Evolutionary conservation across 1,140 invertebrate genomes (phyloP), one percentile per base, ranked within the genome.

Genomic region (Drosophila tani): DNA sequence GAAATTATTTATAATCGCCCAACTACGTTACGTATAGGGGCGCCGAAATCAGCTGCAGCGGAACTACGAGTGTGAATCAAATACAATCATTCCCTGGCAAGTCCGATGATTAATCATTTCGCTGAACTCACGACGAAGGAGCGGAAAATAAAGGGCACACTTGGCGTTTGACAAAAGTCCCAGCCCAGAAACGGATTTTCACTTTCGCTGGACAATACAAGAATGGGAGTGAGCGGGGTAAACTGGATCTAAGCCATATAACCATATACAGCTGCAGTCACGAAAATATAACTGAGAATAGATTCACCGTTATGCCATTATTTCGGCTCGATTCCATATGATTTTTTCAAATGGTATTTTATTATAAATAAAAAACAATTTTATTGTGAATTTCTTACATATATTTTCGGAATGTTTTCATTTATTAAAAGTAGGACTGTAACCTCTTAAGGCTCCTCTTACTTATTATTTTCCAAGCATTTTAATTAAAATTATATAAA

Each of bases 61-160:
- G 11, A 67, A 29, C n/a, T 46, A 9, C 7, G 12, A 15, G 6
- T 21, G 5, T 50, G 4, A 29, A 14, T 49, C 19, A 8, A 27
- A 21, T 11, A 6, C 24, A 43, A 38, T 49, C n/a, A 32, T 24
- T 73, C 8, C 21, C 27, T 49, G n/a, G 68, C 21, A 43, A 17
- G 46, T 63, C 17, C 19, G 12, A 47, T 60, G 55, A 86, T 86
- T 82, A 82, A 86, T 86, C 83, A 87, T 73, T 38, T 40, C 35
- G 21, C 35, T 53, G 14, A 62, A 45, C 38, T 43, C 65, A 15
- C 11, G 15, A 56, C 49, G 41, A 67, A 47, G 56, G 55, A 15
- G 40, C 14, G 19, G 46, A 51, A 58, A 71, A 71, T 58, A 62
- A 70, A 62, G 64, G 67, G 38, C 66, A 43, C 38, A 60, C 56